Evolutionary conservation across 2,797 vertebrate genomes (phyloP).

Genomic region (Acanthiza pusilla): DNA sequence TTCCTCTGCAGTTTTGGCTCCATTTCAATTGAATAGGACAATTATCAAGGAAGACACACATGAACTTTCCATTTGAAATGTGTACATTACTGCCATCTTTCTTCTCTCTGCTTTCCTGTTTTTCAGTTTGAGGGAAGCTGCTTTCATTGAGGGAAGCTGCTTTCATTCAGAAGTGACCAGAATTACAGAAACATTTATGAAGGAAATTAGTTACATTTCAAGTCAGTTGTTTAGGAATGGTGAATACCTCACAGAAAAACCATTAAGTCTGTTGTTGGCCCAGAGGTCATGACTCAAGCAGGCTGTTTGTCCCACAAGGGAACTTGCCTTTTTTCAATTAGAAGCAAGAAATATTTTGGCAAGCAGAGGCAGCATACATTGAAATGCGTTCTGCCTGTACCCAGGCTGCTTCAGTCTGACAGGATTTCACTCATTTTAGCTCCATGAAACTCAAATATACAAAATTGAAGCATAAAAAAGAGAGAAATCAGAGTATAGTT

Average conservation of each 20-base stretch:
- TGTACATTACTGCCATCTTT: not conserved
- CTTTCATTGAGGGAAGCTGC: not conserved
- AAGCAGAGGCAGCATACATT: not conserved
- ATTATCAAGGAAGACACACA: not conserved
- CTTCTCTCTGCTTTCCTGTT: not conserved
- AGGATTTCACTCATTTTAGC: not conserved
- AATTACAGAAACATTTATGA: not conserved
- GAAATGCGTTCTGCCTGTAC: not conserved
- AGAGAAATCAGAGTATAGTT: not conserved
- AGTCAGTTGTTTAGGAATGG: not conserved
- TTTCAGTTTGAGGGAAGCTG: not conserved
- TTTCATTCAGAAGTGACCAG: not conserved
- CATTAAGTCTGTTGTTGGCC: not conserved
- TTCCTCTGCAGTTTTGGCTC: not conserved
- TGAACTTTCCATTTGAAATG: not conserved
- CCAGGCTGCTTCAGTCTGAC: not conserved
- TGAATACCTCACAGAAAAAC: not conserved
- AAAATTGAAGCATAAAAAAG: not conserved
- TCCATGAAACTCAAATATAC: not conserved
- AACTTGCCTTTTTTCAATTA: not conserved
- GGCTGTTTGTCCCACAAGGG: not conserved
- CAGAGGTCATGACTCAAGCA: not conserved
- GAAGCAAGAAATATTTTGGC: not conserved
- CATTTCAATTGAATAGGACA: not conserved
- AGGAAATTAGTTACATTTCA: not conserved